Evolutionary conservation across 2,888 invertebrate species (phyloP).

Genomic region (Coecobrya sp.): DNA sequence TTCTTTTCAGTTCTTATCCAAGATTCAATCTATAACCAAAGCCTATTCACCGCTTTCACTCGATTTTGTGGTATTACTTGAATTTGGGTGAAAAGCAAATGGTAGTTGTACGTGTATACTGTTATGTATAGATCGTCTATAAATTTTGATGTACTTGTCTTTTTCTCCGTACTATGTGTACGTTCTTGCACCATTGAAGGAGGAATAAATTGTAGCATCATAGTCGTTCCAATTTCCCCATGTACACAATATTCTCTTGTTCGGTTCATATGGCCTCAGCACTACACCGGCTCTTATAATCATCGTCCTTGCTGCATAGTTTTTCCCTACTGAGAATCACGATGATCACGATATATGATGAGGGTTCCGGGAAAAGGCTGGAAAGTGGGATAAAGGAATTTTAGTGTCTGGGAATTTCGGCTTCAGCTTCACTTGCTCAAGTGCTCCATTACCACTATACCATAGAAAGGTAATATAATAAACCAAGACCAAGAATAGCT

Average conservation of each 20-base stretch:
- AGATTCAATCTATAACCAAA: neutral
- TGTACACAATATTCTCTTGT: too few species aligned
- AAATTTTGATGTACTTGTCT: neutral
- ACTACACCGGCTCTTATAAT: constrained; percentile 1
- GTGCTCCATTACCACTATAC: neutral
- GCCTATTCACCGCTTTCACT: neutral
- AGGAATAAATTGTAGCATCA: too few species aligned
- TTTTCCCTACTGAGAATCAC: neutral
- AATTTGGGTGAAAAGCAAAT: too few species aligned
- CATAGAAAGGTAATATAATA: neutral
- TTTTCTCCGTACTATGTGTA: too few species aligned
- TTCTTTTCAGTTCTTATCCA: neutral
- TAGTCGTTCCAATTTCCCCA: too few species aligned
- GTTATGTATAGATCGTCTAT: too few species aligned
- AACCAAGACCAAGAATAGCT: neutral
- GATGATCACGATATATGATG: neutral
- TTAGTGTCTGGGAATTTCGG: neutral
- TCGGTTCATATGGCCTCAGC: neutral
- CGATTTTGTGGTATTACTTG: too few species aligned
- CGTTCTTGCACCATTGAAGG: too few species aligned
- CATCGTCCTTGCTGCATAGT: neutral
- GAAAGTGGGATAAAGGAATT: neutral
- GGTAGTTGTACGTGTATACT: too few species aligned
- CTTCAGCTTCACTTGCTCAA: neutral
- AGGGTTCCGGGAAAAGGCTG: neutral